A percentile compares a stretch with the other conserved stretches of the same genome.
These are phyloP conservation scores for Silurus aristotelis DNA, from an alignment of 2,797 vertebrate species.

Conservation along the genomic window DNA sequence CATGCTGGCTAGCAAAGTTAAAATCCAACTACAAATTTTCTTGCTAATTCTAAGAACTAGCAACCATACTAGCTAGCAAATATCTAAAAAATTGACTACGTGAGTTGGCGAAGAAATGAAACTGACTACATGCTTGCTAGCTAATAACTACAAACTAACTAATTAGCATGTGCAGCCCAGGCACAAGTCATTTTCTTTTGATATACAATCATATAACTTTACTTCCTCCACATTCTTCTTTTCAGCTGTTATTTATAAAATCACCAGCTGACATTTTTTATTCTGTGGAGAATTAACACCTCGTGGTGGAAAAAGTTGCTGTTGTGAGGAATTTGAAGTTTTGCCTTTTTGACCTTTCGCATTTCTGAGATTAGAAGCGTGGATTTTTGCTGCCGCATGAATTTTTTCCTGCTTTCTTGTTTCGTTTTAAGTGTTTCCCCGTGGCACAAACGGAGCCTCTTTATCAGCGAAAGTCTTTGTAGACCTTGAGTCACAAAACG, in stretches of 20 bases:
- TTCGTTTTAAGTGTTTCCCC: neutral
- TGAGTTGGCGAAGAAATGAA: too few relatives aligned
- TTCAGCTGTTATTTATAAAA: neutral
- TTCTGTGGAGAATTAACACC: neutral
- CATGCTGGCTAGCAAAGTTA: neutral
- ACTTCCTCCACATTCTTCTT: neutral
- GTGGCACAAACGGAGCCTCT: neutral
- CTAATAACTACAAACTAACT: neutral
- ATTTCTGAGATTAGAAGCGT: conserved; percentile 15
- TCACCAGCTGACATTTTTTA: neutral
- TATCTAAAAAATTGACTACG: neutral
- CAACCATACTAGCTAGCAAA: neutral
- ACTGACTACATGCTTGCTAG: neutral
- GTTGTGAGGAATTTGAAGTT: neutral
- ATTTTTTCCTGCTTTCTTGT: neutral
- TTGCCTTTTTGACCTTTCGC: conserved; percentile 17
- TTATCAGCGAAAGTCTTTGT: conserved; percentile 37
- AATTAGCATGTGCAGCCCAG: neutral
- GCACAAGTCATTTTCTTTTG: neutral
- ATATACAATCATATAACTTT: too few relatives aligned
- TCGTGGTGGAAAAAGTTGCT: neutral
- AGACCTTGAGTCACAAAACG: neutral
- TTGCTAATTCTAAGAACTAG: neutral
- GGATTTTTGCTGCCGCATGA: conserved; percentile 23
- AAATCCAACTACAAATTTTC: neutral